phyloP scores from a whole-genome alignment of 2,113 vertebrate genomes.

The Macaca nemestrina region DNA sequence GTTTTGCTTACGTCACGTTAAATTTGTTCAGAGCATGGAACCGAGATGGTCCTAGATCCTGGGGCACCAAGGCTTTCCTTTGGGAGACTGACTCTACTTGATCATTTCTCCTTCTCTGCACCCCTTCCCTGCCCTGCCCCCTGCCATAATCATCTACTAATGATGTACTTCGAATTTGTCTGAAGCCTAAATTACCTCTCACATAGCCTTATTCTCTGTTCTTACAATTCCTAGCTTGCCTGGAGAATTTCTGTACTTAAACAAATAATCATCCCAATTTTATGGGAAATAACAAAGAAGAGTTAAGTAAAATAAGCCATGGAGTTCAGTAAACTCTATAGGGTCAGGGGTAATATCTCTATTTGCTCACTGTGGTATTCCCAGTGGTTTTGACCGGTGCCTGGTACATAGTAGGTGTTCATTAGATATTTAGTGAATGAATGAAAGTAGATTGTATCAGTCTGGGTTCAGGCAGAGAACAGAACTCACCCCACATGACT shows the following conservation, averaged over 20 bases:
- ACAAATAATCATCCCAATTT: not conserved
- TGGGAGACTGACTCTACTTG: not conserved
- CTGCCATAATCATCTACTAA: not conserved
- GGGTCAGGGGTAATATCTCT: not conserved
- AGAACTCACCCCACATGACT: not conserved
- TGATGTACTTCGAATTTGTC: not conserved
- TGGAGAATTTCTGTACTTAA: not conserved
- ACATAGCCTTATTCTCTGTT: not conserved
- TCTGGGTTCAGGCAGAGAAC: not conserved
- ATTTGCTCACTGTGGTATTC: not conserved
- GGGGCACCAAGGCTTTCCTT: not conserved
- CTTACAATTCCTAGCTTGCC: not conserved
- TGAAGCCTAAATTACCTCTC: not conserved
- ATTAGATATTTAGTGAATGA: not conserved
- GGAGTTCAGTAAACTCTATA: not conserved
- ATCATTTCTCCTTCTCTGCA: not conserved
- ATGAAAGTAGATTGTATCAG: not conserved
- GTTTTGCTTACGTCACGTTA: not conserved
- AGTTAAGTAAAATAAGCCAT: not conserved
- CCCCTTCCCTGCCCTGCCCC: no score
- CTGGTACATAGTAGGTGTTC: not conserved
- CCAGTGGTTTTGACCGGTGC: not conserved
- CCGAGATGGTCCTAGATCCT: not conserved
- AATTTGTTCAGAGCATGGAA: not conserved
- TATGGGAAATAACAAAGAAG: slow-evolving; percentile 24